Evolutionary conservation across 2,797 vertebrate species (phyloP), one percentile per base, ranked within the genome.

Genomic region (Sebastes nivosus): DNA sequence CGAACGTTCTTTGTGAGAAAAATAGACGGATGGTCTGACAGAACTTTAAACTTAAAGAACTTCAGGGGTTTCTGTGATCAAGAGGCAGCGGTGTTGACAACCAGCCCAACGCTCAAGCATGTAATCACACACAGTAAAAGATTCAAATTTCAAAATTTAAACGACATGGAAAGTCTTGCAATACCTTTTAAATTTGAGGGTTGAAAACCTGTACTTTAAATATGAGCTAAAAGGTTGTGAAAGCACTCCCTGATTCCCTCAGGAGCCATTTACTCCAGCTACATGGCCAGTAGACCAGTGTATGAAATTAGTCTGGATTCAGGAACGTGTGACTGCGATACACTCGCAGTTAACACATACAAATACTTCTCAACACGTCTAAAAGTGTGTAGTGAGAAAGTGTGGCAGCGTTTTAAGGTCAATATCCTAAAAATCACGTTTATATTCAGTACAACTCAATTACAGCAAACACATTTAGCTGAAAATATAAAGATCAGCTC

Each of bases 291-390:
- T 32, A 70, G 73, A 87, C 16, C 18, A 16, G 24, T 46, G 73
- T 58, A 34, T 81, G 57, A 70, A 89, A 82, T 86, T 57, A 77
- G 54, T 22, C 38, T 52, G 50, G 52, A 74, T 69, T 76, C 55
- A 52, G 73, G 27, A 58, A 66, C 77, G 87, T 88, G 81, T 85
- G 83, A 85, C 71, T 30, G 13, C 20, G 7, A 3, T 65, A 2
- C 36, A 60, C 8, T 79, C 5, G 60, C 57, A 65, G 46, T 24
- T 20, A 70, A 61, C 7, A 61, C 7, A 75, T 25, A 68, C 60
- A 74, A 11, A 42, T 50, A 24, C 5, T 68, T 74, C 65, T 79
- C 38, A 55, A 42, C 14, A 42, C 14, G 0, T 42, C 38, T 42
- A 60, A 59, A 58, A 61, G 9, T 25, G 4, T 46, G 24, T 8